phyloP scores from a whole-genome alignment of 2,113 vertebrate genomes.

The Polypterus senegalus region DNA sequence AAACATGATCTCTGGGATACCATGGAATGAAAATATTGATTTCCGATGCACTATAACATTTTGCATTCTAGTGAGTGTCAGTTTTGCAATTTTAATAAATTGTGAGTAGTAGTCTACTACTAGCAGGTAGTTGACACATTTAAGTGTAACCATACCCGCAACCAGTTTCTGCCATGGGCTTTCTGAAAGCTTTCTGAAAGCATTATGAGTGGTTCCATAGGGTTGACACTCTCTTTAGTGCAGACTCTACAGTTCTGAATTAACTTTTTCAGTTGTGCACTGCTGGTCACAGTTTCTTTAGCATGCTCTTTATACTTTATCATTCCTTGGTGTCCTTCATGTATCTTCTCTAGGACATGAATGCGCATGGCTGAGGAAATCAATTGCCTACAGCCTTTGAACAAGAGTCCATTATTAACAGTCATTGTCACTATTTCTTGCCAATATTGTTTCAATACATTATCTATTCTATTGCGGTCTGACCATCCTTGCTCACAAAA shows the following conservation, averaged over 20 bases:
- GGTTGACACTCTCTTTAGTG: constrained; percentile 6
- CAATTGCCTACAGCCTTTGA: constrained; percentile 6
- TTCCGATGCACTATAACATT: constrained; percentile 14
- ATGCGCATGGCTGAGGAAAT: constrained; percentile 16
- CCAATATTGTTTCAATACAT: not conserved
- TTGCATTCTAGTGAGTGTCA: constrained; percentile 1
- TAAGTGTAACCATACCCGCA: constrained; percentile 11
- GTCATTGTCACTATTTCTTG: constrained; percentile 6
- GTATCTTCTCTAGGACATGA: constrained; percentile 7
- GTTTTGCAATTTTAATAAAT: constrained; percentile 12
- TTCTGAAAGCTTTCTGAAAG: not conserved
- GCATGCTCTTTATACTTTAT: constrained; percentile 8
- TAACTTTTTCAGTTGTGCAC: constrained; percentile 6
- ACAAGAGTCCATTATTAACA: constrained; percentile 1
- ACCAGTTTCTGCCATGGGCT: constrained; percentile 15
- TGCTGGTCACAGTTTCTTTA: constrained; percentile 7
- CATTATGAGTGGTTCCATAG: constrained; percentile 6
- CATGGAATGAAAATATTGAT: constrained; percentile 12
- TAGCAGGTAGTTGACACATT: constrained; percentile 7
- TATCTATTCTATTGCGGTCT: not conserved
- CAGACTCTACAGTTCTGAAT: constrained; percentile 13
- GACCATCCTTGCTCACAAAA: not conserved
- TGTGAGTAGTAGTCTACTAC: constrained; percentile 11
- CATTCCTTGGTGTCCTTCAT: constrained; percentile 12
- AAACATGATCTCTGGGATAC: constrained; percentile 5